Percentiles rank a stretch among this genome's conserved stretches.
phyloP scores from a whole-genome alignment of 1,140 invertebrate genomes.

The Heliconius nattereri region DNA sequence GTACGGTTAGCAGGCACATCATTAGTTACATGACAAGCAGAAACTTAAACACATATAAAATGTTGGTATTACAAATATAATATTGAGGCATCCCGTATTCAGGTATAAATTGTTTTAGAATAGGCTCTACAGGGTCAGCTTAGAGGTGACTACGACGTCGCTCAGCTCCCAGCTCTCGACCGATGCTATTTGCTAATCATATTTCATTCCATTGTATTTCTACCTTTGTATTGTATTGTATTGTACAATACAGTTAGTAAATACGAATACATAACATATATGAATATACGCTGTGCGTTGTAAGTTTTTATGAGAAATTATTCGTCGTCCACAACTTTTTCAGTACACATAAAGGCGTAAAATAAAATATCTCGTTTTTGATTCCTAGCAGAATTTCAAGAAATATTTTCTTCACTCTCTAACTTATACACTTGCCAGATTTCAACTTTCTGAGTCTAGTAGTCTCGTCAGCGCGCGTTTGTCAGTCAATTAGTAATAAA shows the following conservation, averaged over 20 bases:
- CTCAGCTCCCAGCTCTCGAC: not conserved
- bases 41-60: not conserved
- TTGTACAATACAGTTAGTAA: not conserved
- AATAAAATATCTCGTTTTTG: too few species aligned
- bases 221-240: not conserved
- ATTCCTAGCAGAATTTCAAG: too few species aligned
- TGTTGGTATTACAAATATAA: not conserved
- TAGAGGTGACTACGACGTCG: constrained; percentile 18
- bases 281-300: too few species aligned
- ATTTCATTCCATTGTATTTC: not conserved
- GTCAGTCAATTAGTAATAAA: too few species aligned
- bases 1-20: not conserved
- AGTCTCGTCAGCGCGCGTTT: too few species aligned
- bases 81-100: not conserved
- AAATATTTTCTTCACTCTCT: too few species aligned
- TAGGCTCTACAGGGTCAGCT: constrained; percentile 27
- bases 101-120: constrained; percentile 31
- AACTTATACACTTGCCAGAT: too few species aligned
- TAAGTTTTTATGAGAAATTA: too few species aligned
- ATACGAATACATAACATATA: not conserved
- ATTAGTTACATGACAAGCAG: not conserved
- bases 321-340: too few species aligned
- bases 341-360: too few species aligned
- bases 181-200: constrained; percentile 19
- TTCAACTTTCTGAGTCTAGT: too few species aligned